Evolutionary conservation across 2,797 vertebrate genomes (phyloP), one percentile per base, ranked within the genome.

Genomic region (Mus minutoides): DNA sequence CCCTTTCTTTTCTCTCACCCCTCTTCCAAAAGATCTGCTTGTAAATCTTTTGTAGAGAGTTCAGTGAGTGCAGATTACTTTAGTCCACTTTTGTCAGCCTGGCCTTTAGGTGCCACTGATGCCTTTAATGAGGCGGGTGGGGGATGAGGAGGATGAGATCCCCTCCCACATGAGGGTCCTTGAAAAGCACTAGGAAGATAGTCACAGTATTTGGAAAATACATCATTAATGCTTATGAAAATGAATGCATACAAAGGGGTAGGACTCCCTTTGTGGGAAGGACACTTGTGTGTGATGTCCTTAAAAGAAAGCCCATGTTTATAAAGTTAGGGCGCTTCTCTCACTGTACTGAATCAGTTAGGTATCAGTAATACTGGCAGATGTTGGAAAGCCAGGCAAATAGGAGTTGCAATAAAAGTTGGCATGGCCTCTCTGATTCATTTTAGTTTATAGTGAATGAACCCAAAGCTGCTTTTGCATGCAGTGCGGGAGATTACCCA

Each of bases 361-460:
- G 92, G 89, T 95, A 62, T 92, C 84, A 46, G 43, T 92, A 84
- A 84, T 82, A 52, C 46, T 91, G 90, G 71, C 90, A 88, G 93
- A 91, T 90, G 69, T 86, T 89, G 91, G 94, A n/a, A 89, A 94
- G 75, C 86, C 64, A 84, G 49, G 56, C 73, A 94, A 80, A 54
- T 29, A 79, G 82, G 83, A 94, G 78, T 89, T 82, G 91, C 62
- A 77, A 8, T 90, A 93, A 92, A 92, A 91, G 73, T 77, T 58
- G 96, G 75, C 79, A 62, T 62, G 10, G 46, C 88, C 88, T 62
- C 29, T 69, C 58, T 90, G 92, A 95, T 97, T 95, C 79, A 95
- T 94, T 93, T 97, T 75, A 29, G 80, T 88, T 85, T 89, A 40
- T 56, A 37, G 62, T 52, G 58, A 73, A 40, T 92, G 85, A 88